phyloP scores from a whole-genome alignment of 2,113 vertebrate genomes.

The Scomber scombrus region DNA sequence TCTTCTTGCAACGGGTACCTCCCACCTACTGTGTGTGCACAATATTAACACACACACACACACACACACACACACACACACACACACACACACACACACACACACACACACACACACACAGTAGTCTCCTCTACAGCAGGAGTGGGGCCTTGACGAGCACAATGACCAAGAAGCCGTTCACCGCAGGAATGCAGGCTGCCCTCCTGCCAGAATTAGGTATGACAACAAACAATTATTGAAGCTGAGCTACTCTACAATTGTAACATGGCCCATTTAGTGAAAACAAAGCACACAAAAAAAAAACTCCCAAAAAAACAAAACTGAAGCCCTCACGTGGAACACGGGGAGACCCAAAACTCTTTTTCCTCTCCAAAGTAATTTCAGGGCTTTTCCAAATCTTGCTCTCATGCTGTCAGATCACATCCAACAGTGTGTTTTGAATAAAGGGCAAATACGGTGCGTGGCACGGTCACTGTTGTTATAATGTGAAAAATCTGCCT shows the following conservation, averaged over 20 bases:
- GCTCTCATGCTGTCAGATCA: slow-evolving; percentile 25
- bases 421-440: slow-evolving; percentile 59
- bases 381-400: slow-evolving; percentile 32
- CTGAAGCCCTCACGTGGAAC: neutral
- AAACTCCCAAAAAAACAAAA: neutral
- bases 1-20: slow-evolving; percentile 47
- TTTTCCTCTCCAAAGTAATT: slow-evolving; percentile 23
- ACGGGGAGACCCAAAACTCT: neutral
- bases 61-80: slow-evolving; percentile 47
- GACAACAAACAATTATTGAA: slow-evolving; percentile 67
- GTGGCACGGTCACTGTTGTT: slow-evolving; percentile 25
- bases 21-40: slow-evolving; percentile 58
- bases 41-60: slow-evolving; percentile 34
- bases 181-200: slow-evolving; percentile 57
- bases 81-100: slow-evolving; percentile 38
- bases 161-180: slow-evolving; percentile 45
- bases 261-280: slow-evolving; percentile 11
- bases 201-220: slow-evolving; percentile 55
- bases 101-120: slow-evolving; percentile 40
- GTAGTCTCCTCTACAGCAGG: slow-evolving; percentile 48
- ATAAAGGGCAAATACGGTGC: slow-evolving; percentile 52
- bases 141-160: slow-evolving; percentile 10
- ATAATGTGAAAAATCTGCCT: slow-evolving; percentile 32
- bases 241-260: neutral
- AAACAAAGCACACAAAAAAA: slow-evolving; percentile 18